Base-by-base conservation (phyloP, 1,140 invertebrate species). In the Vollenhovia emeryi region DNA sequence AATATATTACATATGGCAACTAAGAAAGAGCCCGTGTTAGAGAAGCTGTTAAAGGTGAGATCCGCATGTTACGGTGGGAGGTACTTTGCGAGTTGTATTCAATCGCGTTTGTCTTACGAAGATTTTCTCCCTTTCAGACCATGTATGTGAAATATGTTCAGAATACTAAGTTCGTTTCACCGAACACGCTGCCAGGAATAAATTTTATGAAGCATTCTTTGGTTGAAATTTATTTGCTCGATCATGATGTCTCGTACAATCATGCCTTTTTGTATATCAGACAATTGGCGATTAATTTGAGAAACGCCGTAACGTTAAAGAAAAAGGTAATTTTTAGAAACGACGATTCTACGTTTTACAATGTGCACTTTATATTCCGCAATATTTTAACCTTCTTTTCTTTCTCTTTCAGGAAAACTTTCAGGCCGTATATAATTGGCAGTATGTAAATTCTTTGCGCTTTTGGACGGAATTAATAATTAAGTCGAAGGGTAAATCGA, bases 361-460 rank as follows among this genome's bases (percentile, higher is more conserved):
- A 66, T 36, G 45, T 18, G 0, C 69, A 76, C 69, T 76, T 24
- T 9, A 11, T 1, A 21, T n/a, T n/a, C n/a, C n/a, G n/a, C n/a
- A n/a, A n/a, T n/a, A 27, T 66, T 64, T 18, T 78, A 45, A 45
- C 40, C 3, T 43, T 43, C 27, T 43, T 66, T 7, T 64, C 18
- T 82, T 85, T 71, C 75, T 50, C 83, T 93, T 94, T 27, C 86
- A 97, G 96, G 98, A 99, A 94, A 96, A 98, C 86, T 97, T 97
- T 84, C 98, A 99, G 95, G 96, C 98, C 3, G 98, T 99, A 8
- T 99, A 99, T 92, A 99, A 99, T 94, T 99, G 99, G 99, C 99
- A 99, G 92, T 99, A 96, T 94, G 95, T 99, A 7, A 99, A 99
- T 93, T 99, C 98, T 11, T 90, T 99, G 18, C 96, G 97, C 89